Conservation (phyloP, 2,113 vertebrate species). For the Cricetomys ansorgei region DNA sequence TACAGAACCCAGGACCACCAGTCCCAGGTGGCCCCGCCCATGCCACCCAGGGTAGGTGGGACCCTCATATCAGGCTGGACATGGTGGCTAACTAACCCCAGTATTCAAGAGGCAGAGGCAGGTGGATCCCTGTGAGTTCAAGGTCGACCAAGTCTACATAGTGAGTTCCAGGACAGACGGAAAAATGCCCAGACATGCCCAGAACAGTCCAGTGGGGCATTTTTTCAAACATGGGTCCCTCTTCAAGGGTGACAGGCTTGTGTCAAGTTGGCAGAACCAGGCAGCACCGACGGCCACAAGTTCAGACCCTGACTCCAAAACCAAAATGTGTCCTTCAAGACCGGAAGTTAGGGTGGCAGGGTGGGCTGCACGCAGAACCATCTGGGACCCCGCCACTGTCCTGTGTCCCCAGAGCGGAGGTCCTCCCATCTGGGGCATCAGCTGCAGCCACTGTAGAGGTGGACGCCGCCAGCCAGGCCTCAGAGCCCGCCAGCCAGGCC, state of each 20-base stretch:
- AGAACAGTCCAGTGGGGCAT: not conserved
- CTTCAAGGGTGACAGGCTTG: not conserved
- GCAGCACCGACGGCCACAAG: too few relatives aligned
- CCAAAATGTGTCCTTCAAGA: too few relatives aligned
- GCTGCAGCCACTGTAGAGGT: constrained; percentile 85
- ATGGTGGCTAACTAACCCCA: not conserved
- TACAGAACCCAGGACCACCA: not conserved
- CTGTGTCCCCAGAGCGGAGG: constrained; percentile 85
- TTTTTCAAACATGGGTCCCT: not conserved
- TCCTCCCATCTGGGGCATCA: constrained; percentile 84
- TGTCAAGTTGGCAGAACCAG: not conserved
- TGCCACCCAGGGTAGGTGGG: not conserved
- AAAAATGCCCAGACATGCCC: not conserved
- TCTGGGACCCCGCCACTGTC: not conserved
- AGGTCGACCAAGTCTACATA: not conserved
- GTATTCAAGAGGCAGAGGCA: not conserved
- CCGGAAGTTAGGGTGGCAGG: too few relatives aligned
- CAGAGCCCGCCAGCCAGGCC: constrained; percentile 95
- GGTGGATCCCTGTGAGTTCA: not conserved
- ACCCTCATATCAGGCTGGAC: not conserved
- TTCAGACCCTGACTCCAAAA: too few relatives aligned
- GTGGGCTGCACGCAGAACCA: fast-evolving
- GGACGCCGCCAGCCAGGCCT: constrained; percentile 93
- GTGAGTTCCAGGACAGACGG: not conserved
- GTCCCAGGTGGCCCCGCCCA: not conserved